phyloP scores from a whole-genome alignment of 2,888 invertebrate genomes.

The Sycophila texana region DNA sequence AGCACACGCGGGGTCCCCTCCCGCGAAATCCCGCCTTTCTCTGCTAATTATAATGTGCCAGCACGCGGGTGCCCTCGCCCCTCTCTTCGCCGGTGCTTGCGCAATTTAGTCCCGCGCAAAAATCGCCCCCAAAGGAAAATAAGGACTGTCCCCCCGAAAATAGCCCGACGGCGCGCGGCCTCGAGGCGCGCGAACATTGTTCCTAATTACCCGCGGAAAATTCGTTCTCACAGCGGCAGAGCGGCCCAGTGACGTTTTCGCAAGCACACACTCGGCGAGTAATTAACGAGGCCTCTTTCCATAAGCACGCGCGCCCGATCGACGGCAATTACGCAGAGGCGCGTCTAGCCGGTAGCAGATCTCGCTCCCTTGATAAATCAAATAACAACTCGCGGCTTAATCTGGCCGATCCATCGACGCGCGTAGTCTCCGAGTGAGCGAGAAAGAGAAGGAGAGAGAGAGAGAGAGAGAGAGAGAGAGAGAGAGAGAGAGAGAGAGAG shows the following conservation, averaged over 20 bases:
- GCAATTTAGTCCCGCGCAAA: neutral
- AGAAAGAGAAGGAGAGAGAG: conserved; percentile 34
- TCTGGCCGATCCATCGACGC: conserved; percentile 73
- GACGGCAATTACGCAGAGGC: conserved; percentile 33
- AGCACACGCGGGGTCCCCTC: neutral
- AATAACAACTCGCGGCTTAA: conserved; percentile 71
- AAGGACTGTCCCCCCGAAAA: neutral
- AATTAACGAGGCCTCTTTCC: conserved; percentile 45
- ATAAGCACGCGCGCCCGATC: conserved; percentile 1
- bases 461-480: neutral
- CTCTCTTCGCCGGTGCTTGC: neutral
- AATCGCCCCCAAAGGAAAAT: neutral
- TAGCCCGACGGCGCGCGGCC: neutral
- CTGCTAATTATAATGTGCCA: conserved; percentile 35
- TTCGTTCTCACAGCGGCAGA: conserved; percentile 48
- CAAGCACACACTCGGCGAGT: conserved; percentile 34
- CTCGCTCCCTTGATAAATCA: conserved; percentile 71
- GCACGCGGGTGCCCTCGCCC: too few species aligned
- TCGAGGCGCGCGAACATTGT: conserved; percentile 35
- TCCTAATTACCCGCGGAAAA: conserved; percentile 44
- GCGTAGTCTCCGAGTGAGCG: conserved; percentile 66
- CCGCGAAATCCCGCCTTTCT: neutral
- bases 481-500: neutral
- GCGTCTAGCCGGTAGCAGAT: conserved; percentile 61
- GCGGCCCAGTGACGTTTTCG: conserved; percentile 36